phyloP scores from a whole-genome alignment of 2,113 vertebrate genomes.

The Artemisiospiza belli region DNA sequence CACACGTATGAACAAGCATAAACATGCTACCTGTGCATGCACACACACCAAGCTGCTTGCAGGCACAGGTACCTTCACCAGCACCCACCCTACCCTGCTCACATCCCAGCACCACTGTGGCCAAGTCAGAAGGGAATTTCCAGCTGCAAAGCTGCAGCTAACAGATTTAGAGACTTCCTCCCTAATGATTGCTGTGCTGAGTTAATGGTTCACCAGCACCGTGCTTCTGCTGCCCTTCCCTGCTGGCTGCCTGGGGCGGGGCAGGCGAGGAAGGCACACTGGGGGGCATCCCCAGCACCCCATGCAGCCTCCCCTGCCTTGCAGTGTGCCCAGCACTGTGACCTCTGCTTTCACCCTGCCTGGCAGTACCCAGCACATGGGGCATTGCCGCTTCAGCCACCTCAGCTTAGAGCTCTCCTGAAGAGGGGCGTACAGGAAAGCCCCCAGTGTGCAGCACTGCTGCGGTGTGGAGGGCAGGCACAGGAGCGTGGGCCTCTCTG shows the following conservation, averaged over 20 bases:
- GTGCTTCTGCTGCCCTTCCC: neutral
- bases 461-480: accelerated
- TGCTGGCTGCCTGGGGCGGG: accelerated
- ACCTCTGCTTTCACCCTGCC: neutral
- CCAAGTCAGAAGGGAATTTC: constrained; percentile 23
- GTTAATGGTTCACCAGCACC: neutral
- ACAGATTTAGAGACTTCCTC: neutral
- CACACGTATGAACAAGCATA: neutral
- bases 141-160: neutral
- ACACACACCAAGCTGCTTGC: neutral
- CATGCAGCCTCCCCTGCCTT: neutral
- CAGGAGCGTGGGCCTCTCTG: neutral
- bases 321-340: neutral
- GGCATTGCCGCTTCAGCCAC: accelerated
- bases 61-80: neutral
- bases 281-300: neutral
- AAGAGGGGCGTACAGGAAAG: neutral
- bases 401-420: neutral
- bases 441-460: neutral
- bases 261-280: accelerated
- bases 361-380: accelerated
- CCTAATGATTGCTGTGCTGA: neutral
- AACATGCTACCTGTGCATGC: neutral
- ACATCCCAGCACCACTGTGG: neutral
- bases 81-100: neutral